A percentile compares a stretch with the other conserved stretches of the same genome.
These are phyloP conservation scores for Portunus trituberculatus DNA, from an alignment of 1,140 invertebrate genomes.

Conservation along the genomic window DNA sequence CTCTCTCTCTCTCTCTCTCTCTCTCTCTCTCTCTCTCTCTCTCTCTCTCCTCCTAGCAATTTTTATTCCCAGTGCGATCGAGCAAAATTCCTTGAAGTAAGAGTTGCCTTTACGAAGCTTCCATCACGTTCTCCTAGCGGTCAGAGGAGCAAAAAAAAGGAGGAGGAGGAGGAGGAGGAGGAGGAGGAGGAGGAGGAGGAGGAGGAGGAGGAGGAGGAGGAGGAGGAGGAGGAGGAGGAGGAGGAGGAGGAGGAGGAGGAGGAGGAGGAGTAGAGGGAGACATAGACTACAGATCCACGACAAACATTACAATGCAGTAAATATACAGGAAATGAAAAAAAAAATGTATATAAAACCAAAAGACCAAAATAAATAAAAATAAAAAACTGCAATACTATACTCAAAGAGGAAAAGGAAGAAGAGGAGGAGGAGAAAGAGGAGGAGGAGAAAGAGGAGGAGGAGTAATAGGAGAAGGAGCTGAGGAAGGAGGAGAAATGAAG, in stretches of 20 bases:
- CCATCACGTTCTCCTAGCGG: not conserved
- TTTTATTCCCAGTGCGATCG: not conserved
- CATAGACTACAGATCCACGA: too few relatives aligned
- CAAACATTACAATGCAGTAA: too few relatives aligned
- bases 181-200: not conserved
- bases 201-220: slow-evolving; percentile 7
- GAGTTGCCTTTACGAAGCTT: not conserved
- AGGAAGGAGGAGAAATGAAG: not conserved
- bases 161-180: not conserved
- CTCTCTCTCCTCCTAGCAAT: not conserved
- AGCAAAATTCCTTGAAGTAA: not conserved
- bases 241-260: not conserved
- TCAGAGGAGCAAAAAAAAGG: not conserved
- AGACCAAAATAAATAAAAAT: too few relatives aligned
- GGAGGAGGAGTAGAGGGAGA: not conserved
- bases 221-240: slow-evolving; percentile 8
- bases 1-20: slow-evolving; percentile 11
- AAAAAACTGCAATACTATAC: too few relatives aligned
- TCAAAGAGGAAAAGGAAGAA: too few relatives aligned
- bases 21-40: not conserved
- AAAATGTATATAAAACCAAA: too few relatives aligned
- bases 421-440: not conserved
- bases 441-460: not conserved
- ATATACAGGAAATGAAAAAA: too few relatives aligned
- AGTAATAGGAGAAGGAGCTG: too few relatives aligned